Conservation (phyloP, 2,888 invertebrate genomes). For the Nymphalis c-album region DNA sequence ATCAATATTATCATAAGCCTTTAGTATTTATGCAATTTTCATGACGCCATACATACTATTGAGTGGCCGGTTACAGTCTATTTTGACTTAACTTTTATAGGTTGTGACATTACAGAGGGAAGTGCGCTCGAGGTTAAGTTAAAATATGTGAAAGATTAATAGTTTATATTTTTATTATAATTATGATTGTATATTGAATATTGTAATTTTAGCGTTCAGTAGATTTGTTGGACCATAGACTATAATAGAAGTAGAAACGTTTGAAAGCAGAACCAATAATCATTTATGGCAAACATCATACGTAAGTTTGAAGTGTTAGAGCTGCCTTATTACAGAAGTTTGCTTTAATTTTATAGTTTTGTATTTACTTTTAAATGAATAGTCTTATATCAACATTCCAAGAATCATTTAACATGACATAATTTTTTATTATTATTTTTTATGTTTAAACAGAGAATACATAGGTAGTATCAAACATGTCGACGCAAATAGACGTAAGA, state of each 20-base stretch:
- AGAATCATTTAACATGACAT: constrained; percentile 2
- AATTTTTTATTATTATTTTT: background rate
- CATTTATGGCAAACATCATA: too few relatives aligned
- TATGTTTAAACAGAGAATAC: background rate
- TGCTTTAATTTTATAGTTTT: constrained; percentile 4
- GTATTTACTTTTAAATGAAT: constrained; percentile 1
- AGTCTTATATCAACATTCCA: background rate
- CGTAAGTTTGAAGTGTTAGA: background rate
- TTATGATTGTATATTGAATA: background rate
- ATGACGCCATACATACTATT: too few relatives aligned
- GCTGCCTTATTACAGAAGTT: background rate
- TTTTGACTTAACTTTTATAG: constrained; percentile 8
- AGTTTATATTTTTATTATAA: background rate
- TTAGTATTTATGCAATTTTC: too few relatives aligned
- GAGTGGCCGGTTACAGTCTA: constrained; percentile 14
- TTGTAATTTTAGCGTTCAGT: constrained; percentile 1
- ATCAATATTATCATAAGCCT: too few relatives aligned
- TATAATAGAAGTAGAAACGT: background rate
- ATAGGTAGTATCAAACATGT: background rate
- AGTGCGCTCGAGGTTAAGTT: background rate
- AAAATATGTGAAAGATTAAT: constrained; percentile 3
- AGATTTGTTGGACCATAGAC: background rate
- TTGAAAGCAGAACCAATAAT: background rate
- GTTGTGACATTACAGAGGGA: constrained; percentile 14
- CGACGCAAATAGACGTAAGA: too few relatives aligned